These are phyloP conservation scores for Apotomis betuletana DNA, from an alignment of 2,888 invertebrate species.

Conservation along the genomic window DNA sequence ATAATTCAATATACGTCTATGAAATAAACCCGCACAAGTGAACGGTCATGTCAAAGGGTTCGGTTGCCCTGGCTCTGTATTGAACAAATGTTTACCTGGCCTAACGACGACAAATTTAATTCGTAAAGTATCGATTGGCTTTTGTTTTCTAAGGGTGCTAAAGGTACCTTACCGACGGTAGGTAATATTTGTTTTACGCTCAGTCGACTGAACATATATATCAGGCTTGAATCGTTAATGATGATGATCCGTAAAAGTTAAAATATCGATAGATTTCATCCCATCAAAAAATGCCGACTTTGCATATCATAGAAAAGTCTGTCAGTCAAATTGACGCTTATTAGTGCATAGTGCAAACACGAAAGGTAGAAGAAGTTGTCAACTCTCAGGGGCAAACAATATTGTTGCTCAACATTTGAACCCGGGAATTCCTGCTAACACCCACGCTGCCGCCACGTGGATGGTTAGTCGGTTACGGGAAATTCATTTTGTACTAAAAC, in stretches of 20 bases:
- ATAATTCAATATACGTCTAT: too few relatives aligned
- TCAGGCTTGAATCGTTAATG: conserved; percentile 29
- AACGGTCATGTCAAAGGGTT: conserved; percentile 8
- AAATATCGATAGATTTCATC: too few relatives aligned
- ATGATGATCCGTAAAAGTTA: conserved; percentile 16
- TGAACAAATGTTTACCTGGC: conserved; percentile 13
- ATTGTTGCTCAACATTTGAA: conserved; percentile 1
- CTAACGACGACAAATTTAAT: conserved; percentile 22
- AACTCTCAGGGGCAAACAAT: neutral
- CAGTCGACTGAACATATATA: conserved; percentile 24
- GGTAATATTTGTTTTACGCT: conserved; percentile 23
- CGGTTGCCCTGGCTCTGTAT: conserved; percentile 2
- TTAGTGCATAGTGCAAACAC: neutral
- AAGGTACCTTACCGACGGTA: neutral
- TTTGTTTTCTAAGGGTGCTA: conserved; percentile 8
- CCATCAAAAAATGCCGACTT: conserved; percentile 10
- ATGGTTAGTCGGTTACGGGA: too few relatives aligned
- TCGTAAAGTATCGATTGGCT: conserved; percentile 9
- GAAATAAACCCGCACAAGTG: neutral
- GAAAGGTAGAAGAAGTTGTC: neutral
- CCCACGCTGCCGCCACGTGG: too few relatives aligned
- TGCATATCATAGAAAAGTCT: neutral
- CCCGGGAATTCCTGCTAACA: neutral
- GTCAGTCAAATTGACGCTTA: neutral
- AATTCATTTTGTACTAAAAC: too few relatives aligned